Percentiles rank a stretch among this genome's conserved stretches.
Conservation (phyloP, 1,140 invertebrate species). For the Ericerus pela region DNA sequence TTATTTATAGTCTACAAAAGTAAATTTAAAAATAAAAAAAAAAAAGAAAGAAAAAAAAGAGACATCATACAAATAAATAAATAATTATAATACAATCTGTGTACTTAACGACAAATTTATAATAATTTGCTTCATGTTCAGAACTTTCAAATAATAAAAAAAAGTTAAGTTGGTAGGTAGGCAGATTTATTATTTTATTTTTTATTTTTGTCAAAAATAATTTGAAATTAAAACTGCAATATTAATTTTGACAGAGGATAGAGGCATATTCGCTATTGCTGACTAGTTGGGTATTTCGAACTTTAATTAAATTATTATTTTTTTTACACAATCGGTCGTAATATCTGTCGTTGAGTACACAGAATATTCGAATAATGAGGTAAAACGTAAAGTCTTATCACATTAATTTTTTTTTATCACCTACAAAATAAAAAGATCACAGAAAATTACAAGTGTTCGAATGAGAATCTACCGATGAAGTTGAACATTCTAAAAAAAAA, state of each 20-base stretch:
- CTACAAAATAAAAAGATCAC: constrained; percentile 4
- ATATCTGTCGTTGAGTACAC: constrained; percentile 1
- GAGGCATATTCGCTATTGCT: not conserved
- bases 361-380: not conserved
- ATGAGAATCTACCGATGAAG: not conserved
- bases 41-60: too few relatives aligned
- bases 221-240: not conserved
- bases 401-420: not conserved
- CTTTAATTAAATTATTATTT: too few relatives aligned
- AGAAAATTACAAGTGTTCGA: constrained; percentile 1
- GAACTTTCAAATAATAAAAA: too few relatives aligned
- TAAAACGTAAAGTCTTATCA: constrained; percentile 5
- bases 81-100: too few relatives aligned
- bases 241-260: not conserved
- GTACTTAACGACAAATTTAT: too few relatives aligned
- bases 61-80: too few relatives aligned
- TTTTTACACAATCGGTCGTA: too few relatives aligned
- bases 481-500: not conserved
- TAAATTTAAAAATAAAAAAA: not conserved
- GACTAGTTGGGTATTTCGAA: not conserved
- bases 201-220: not conserved
- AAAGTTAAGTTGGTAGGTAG: not conserved
- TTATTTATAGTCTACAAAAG: not conserved
- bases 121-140: too few relatives aligned
- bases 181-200: not conserved